Base-by-base conservation (phyloP, 2,113 vertebrate species). In the Colistium nudipinnis region DNA sequence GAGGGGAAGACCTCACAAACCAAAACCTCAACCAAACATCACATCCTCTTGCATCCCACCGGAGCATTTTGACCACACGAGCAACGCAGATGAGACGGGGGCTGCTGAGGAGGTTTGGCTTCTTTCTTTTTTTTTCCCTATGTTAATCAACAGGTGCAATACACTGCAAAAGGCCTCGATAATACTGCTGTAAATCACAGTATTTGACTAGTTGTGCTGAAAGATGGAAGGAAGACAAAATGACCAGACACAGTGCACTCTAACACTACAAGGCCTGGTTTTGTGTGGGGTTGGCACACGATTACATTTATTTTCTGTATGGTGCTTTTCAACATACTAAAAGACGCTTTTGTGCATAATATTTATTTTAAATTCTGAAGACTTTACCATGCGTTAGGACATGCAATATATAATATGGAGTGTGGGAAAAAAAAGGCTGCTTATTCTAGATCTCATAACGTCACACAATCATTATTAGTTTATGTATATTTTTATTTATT, bases 1-100 rank as follows among this genome's bases (percentile, higher is more conserved):
- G 45, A 94, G 91, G 71, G 93, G 93, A 14, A 91, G 90, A 64
- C 90, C 92, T 62, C 22, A 52, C 49, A 84, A 88, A 82, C 54
- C 76, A 3, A 83, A 84, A 66, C 45, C 66, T 57, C 81, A 74
- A 17, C 35, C 53, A 6, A 63, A 49, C 61, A 39, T 71, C 30
- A 19, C 53, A 19, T 52, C 76, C 8, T 31, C 76, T 8, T 1
- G 25, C 6, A 7, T 56, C 43, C 48, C 55, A 0, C 38, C 28
- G 66, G 76, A 80, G 47, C 25, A 54, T 1, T 14, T 51, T 2
- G 70, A 78, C 43, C 39, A 38, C 53, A 31, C 56, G 8, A 7
- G 71, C 7, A 25, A 57, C 38, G 70, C 17, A 7, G 83, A 76
- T 12, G 69, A 5, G 52, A 10, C 60, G 5, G 71, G 22, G 74